A percentile compares a stretch with the other conserved stretches of the same genome.
Conservation (phyloP, 2,888 invertebrate species). For the Aphrophora alni region DNA sequence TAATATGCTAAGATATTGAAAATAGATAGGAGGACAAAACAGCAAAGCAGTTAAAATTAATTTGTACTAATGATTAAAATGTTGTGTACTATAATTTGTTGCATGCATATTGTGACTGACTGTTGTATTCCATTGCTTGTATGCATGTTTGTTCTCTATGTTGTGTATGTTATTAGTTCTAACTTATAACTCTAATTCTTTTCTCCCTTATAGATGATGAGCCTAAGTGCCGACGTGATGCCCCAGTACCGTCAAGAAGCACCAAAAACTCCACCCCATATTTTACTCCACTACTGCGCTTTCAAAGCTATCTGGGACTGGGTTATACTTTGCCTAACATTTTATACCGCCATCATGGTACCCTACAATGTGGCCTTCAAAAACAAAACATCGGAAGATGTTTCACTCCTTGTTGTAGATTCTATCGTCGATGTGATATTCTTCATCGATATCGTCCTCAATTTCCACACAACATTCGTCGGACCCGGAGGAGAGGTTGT, state of each 20-base stretch:
- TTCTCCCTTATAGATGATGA: slow-evolving; percentile 79
- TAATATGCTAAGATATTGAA: too few relatives aligned
- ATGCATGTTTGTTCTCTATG: not conserved
- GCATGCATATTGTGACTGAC: not conserved
- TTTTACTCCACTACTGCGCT: slow-evolving; percentile 98
- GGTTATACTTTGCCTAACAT: slow-evolving; percentile 99
- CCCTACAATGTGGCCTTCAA: slow-evolving; percentile 99
- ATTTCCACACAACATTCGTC: slow-evolving; percentile 99
- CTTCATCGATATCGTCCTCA: slow-evolving; percentile 99
- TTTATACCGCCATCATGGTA: slow-evolving; percentile 99
- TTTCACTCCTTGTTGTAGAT: slow-evolving; percentile 91
- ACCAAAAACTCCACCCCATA: slow-evolving; percentile 99
- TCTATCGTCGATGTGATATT: slow-evolving; percentile 99
- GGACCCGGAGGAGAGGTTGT: slow-evolving; percentile 96
- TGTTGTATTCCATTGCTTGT: not conserved
- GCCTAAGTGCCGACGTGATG: slow-evolving; percentile 96
- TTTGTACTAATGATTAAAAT: too few relatives aligned
- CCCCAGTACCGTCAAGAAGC: slow-evolving; percentile 99
- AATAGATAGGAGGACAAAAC: too few relatives aligned
- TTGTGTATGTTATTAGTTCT: not conserved
- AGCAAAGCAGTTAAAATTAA: too few relatives aligned
- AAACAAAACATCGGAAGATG: slow-evolving; percentile 98
- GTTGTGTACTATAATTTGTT: too few relatives aligned
- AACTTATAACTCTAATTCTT: not conserved
- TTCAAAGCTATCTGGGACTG: slow-evolving; percentile 99